These are phyloP conservation scores for Phengaris arion DNA, from an alignment of 2,888 invertebrate genomes.

Conservation along the genomic window DNA sequence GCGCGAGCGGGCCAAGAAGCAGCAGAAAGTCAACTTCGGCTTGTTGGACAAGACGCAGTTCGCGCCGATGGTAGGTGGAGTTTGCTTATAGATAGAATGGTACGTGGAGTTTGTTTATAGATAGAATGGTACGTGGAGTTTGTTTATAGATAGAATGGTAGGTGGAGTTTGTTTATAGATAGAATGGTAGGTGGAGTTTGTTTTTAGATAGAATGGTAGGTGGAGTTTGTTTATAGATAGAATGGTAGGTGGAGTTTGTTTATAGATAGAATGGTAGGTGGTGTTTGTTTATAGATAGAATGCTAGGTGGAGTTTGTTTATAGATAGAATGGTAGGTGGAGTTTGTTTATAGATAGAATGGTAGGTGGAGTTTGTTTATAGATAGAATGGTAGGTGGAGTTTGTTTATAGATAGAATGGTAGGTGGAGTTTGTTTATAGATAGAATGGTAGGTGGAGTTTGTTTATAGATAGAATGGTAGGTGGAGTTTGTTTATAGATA, in stretches of 20 bases:
- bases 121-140: too few species aligned
- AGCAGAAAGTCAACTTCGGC: slow-evolving; percentile 83
- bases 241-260: too few species aligned
- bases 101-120: too few species aligned
- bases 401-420: slow-evolving; percentile 68
- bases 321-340: slow-evolving; percentile 77
- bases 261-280: too few species aligned
- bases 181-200: too few species aligned
- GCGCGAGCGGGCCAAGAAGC: slow-evolving; percentile 85
- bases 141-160: too few species aligned
- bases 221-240: too few species aligned
- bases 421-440: slow-evolving; percentile 41
- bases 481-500: slow-evolving; percentile 34
- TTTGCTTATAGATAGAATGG: neutral
- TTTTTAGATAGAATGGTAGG: too few species aligned
- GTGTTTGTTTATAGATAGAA: too few species aligned
- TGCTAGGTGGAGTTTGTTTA: too few species aligned
- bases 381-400: slow-evolving; percentile 73
- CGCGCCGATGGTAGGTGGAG: slow-evolving; percentile 82
- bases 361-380: slow-evolving; percentile 57
- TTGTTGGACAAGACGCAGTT: slow-evolving; percentile 87
- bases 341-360: slow-evolving; percentile 45
- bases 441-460: slow-evolving; percentile 70
- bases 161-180: too few species aligned
- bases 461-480: slow-evolving; percentile 71